Percentiles rank a stretch among this genome's conserved stretches.
Evolutionary conservation across 2,113 vertebrate species (phyloP).

Genomic region (Grammomys surdaster): DNA sequence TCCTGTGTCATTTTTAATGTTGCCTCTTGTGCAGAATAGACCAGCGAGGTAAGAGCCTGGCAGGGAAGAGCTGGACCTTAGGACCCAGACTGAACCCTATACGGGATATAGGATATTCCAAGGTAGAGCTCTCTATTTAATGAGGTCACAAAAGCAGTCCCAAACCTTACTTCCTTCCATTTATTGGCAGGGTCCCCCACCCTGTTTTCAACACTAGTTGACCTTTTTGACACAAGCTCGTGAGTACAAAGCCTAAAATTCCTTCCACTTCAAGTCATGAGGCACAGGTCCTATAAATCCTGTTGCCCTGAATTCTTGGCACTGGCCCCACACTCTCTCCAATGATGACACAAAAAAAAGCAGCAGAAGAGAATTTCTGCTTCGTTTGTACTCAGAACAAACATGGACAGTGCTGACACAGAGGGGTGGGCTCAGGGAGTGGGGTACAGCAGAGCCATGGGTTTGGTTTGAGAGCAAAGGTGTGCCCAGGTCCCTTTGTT

Average conservation of each 20-base stretch:
- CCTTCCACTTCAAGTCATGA: conserved; percentile 60
- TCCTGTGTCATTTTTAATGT: neutral
- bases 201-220: conserved; percentile 47
- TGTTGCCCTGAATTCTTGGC: neutral
- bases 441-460: neutral
- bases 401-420: neutral
- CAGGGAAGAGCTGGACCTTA: accelerated
- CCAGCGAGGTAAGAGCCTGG: too few relatives aligned
- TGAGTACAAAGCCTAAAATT: conserved; percentile 61
- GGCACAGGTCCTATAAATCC: neutral
- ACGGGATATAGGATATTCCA: neutral
- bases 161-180: conserved; percentile 46
- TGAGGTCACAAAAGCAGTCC: neutral
- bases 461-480: neutral
- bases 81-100: neutral
- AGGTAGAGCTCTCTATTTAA: neutral
- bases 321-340: neutral
- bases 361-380: neutral
- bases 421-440: neutral
- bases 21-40: neutral
- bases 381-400: conserved; percentile 25
- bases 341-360: neutral
- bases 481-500: neutral
- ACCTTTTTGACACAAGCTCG: conserved; percentile 20
- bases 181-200: neutral